Evolutionary conservation across 2,113 vertebrate genomes (phyloP).

Genomic region (Tor tambroides): DNA sequence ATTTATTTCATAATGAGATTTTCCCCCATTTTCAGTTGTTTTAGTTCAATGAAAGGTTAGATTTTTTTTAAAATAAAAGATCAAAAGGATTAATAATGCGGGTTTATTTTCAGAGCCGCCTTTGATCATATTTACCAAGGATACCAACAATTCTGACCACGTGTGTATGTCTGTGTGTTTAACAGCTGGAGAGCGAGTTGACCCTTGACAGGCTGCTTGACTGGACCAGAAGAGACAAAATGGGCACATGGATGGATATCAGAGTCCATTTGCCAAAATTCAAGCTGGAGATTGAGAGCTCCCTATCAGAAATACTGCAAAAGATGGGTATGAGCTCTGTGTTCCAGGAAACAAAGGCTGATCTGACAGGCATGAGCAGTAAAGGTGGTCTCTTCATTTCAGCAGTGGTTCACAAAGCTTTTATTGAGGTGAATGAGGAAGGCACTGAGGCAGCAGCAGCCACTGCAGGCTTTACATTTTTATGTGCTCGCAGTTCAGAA

Average conservation of each 20-base stretch:
- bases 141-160: no score
- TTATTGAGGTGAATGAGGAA: conserved; percentile 87
- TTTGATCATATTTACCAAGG: no score
- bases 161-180: conserved; percentile 55
- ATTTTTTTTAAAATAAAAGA: no score
- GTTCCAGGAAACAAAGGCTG: not conserved
- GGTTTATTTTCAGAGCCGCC: no score
- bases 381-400: not conserved
- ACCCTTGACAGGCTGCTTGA: conserved; percentile 81
- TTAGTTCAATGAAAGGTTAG: no score
- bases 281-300: conserved; percentile 72
- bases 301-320: not conserved
- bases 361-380: not conserved
- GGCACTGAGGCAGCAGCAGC: conserved; percentile 91
- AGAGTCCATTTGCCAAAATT: conserved; percentile 55
- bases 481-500: not conserved
- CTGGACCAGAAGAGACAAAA: conserved; percentile 81
- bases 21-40: no score
- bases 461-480: conserved; percentile 56
- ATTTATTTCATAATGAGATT: no score
- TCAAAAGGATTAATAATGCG: no score
- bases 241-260: conserved; percentile 73
- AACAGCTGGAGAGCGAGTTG: conserved; percentile 83
- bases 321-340: not conserved
- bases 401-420: not conserved